Percentiles rank a stretch among this genome's conserved stretches.
Conservation (phyloP, 1,140 invertebrate species). For the Anagrus nilaparvatae region DNA sequence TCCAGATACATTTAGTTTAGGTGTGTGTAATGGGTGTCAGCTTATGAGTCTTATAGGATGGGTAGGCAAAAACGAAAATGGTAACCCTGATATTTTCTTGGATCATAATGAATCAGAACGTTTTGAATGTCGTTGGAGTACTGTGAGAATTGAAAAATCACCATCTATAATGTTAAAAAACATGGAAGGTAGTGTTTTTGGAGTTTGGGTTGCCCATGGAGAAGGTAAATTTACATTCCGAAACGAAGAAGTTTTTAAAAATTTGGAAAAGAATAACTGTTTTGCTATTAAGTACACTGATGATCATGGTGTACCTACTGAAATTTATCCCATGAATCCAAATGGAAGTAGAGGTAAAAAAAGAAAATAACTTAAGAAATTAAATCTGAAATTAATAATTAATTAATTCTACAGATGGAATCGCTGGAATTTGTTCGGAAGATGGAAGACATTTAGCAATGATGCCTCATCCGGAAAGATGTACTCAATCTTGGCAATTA, state of each 20-base stretch:
- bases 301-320: conserved; percentile 64
- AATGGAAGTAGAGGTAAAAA: conserved; percentile 70
- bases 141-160: conserved; percentile 64
- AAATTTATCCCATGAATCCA: conserved; percentile 84
- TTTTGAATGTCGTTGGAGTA: conserved; percentile 87
- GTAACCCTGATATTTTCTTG: conserved; percentile 56
- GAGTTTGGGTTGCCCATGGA: conserved; percentile 95
- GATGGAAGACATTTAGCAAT: conserved; percentile 91
- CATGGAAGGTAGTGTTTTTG: conserved; percentile 76
- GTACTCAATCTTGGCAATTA: conserved; percentile 77
- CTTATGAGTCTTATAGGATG: conserved; percentile 82
- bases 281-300: conserved; percentile 76
- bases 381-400: not conserved
- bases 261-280: conserved; percentile 51
- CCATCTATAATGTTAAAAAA: conserved; percentile 76
- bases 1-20: conserved; percentile 84
- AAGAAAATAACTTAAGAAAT: not conserved
- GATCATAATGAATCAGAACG: conserved; percentile 79
- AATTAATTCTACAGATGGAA: conserved; percentile 46
- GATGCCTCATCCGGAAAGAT: conserved; percentile 97
- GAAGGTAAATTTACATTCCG: conserved; percentile 72
- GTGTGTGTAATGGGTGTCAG: conserved; percentile 97
- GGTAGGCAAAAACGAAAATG: conserved; percentile 43
- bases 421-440: conserved; percentile 78
- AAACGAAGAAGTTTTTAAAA: conserved; percentile 42